These are phyloP conservation scores for Rhyzopertha dominica DNA, from an alignment of 1,140 invertebrate genomes.

Conservation along the genomic window DNA sequence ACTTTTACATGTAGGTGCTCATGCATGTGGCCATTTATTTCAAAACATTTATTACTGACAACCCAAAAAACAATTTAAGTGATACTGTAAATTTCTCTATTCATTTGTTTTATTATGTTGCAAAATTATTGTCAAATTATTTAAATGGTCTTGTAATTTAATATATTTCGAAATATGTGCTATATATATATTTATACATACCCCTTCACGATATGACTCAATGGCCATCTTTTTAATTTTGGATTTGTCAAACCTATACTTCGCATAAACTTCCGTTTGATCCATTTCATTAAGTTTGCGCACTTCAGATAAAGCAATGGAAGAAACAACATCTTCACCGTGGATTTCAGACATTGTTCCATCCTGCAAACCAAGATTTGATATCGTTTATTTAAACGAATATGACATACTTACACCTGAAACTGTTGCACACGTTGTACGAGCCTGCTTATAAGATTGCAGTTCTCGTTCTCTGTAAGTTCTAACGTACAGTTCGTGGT, in stretches of 20 bases:
- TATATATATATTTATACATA: neutral
- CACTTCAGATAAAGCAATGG: neutral
- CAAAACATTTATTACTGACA: neutral
- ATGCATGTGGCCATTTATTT: neutral
- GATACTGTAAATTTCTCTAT: neutral
- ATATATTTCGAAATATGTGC: neutral
- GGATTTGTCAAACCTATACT: constrained; percentile 13
- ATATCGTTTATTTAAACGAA: neutral
- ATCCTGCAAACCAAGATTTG: neutral
- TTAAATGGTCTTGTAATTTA: neutral
- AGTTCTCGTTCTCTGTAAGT: too few species aligned
- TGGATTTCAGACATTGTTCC: constrained; percentile 2
- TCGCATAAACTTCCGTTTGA: constrained; percentile 1
- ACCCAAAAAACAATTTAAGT: neutral
- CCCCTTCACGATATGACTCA: constrained; percentile 5
- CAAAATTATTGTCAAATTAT: neutral
- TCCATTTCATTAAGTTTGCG: neutral
- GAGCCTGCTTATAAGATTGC: neutral
- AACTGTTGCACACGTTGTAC: constrained; percentile 1
- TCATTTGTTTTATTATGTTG: neutral
- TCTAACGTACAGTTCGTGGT: neutral
- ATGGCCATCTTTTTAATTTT: neutral
- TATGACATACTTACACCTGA: neutral
- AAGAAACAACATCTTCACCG: neutral
- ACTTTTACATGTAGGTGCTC: constrained; percentile 3